These are phyloP conservation scores for Hemaris fuciformis DNA, from an alignment of 2,888 invertebrate species.

Conservation along the genomic window DNA sequence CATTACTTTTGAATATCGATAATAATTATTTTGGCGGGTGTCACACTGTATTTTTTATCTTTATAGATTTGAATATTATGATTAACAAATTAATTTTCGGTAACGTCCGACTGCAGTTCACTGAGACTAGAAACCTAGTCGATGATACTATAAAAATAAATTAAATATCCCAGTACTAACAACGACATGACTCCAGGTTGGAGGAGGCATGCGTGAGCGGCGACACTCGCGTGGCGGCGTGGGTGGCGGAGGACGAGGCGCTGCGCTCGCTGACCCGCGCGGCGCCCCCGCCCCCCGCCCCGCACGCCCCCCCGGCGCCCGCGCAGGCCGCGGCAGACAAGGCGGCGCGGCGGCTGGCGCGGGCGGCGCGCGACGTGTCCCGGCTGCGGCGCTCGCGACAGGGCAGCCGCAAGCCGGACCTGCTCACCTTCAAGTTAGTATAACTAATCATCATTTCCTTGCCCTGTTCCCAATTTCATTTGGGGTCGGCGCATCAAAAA, in stretches of 20 bases:
- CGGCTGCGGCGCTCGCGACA: slow-evolving; percentile 92
- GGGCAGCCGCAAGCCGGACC: slow-evolving; percentile 93
- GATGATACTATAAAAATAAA: not conserved
- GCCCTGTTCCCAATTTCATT: too few species aligned
- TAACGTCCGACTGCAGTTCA: too few species aligned
- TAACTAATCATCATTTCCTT: too few species aligned
- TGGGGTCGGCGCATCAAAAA: too few species aligned
- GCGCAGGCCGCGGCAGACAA: slow-evolving; percentile 89
- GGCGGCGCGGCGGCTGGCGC: slow-evolving; percentile 90
- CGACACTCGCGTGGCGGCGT: slow-evolving; percentile 90
- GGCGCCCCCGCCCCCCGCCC: slow-evolving; percentile 91
- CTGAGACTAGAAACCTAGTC: too few species aligned
- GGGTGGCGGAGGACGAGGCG: slow-evolving; percentile 93
- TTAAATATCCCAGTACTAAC: not conserved
- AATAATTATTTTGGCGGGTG: too few species aligned
- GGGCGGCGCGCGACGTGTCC: slow-evolving; percentile 95
- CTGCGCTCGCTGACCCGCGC: slow-evolving; percentile 91
- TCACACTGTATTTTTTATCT: too few species aligned
- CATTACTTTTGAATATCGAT: too few species aligned
- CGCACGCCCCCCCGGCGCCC: slow-evolving; percentile 91
- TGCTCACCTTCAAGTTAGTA: slow-evolving; percentile 85
- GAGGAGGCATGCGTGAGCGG: slow-evolving; percentile 92
- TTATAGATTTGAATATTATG: too few species aligned
- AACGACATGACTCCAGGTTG: slow-evolving; percentile 70
- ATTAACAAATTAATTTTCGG: too few species aligned